phyloP scores from a whole-genome alignment of 2,113 vertebrate genomes.

The Cnemophilus loriae region DNA sequence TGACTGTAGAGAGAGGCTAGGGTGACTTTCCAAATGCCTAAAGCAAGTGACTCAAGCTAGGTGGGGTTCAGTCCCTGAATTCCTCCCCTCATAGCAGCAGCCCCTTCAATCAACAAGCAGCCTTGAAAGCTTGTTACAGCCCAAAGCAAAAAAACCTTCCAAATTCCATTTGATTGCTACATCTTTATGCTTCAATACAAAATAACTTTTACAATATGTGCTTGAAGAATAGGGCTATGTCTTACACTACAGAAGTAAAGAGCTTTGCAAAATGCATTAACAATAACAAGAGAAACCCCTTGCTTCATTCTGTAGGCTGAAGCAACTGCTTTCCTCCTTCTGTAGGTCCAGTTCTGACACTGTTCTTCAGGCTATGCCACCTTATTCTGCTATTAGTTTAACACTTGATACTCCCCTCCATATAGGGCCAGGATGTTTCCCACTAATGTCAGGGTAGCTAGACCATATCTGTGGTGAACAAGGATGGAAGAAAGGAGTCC shows the following conservation, averaged over 20 bases:
- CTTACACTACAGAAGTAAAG: background rate
- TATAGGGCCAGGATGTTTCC: background rate
- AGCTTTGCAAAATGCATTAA: background rate
- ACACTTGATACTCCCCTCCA: background rate
- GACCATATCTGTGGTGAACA: background rate
- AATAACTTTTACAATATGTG: background rate
- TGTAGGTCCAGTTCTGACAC: background rate
- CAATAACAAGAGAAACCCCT: background rate
- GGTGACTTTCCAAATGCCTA: background rate
- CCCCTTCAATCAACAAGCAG: background rate
- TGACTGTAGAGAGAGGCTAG: background rate
- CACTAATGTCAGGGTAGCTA: background rate
- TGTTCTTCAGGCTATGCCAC: background rate
- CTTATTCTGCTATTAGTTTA: background rate
- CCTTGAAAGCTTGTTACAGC: background rate
- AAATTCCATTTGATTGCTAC: conserved; percentile 1
- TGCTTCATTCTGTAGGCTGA: background rate
- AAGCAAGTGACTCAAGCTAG: background rate
- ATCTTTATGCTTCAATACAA: background rate
- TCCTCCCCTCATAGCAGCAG: background rate
- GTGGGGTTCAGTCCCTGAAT: background rate
- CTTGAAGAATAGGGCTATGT: background rate
- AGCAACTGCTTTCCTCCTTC: background rate
- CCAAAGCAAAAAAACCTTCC: background rate
- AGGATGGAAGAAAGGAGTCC: background rate